Conservation (phyloP, 2,888 invertebrate species). For the Tinea trinotella region DNA sequence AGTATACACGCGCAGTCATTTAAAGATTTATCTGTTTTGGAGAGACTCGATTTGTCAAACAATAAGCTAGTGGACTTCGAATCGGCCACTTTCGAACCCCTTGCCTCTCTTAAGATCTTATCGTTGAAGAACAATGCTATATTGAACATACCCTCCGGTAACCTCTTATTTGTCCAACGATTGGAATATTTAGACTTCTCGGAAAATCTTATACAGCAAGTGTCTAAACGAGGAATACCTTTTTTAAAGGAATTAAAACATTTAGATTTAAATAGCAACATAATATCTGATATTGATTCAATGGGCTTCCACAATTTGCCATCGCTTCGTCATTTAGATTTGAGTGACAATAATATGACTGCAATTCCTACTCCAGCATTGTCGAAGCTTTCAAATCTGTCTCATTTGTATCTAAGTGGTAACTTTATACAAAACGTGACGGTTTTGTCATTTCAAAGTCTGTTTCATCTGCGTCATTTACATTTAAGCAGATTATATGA, state of each 20-base stretch:
- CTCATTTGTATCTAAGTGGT: slow-evolving; percentile 82
- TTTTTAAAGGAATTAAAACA: slow-evolving; percentile 78
- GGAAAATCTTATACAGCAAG: slow-evolving; percentile 82
- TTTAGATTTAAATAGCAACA: slow-evolving; percentile 82
- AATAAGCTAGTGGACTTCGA: slow-evolving; percentile 84
- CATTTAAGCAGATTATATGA: slow-evolving; percentile 79
- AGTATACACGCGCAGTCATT: slow-evolving; percentile 83
- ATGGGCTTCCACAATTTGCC: slow-evolving; percentile 83
- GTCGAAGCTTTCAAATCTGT: slow-evolving; percentile 82
- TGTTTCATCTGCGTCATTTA: slow-evolving; percentile 84
- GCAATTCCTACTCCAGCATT: slow-evolving; percentile 82
- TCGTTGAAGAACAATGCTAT: slow-evolving; percentile 85
- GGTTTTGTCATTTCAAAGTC: slow-evolving; percentile 85
- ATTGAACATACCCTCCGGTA: slow-evolving; percentile 80
- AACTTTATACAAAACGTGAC: slow-evolving; percentile 83
- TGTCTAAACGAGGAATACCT: slow-evolving; percentile 81
- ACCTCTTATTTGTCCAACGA: slow-evolving; percentile 76
- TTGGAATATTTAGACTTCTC: slow-evolving; percentile 83
- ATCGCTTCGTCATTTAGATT: slow-evolving; percentile 79
- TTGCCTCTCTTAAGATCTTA: slow-evolving; percentile 79
- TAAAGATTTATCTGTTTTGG: slow-evolving; percentile 80
- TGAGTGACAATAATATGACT: slow-evolving; percentile 88
- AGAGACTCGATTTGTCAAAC: slow-evolving; percentile 81
- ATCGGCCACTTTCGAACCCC: slow-evolving; percentile 78
- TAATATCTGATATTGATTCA: slow-evolving; percentile 79